phyloP scores from a whole-genome alignment of 2,888 invertebrate genomes.

The Mellilla xanthometata region DNA sequence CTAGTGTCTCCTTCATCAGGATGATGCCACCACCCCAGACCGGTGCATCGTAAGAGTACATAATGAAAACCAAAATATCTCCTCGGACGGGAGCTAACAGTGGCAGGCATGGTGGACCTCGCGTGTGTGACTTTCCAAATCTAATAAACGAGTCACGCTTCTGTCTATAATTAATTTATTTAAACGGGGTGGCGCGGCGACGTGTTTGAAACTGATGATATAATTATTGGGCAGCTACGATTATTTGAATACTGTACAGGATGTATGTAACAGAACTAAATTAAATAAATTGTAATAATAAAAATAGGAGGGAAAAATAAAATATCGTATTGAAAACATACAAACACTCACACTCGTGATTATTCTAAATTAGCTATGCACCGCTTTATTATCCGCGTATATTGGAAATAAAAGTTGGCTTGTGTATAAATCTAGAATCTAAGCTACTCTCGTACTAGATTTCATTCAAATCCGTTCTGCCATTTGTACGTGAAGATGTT shows the following conservation, averaged over 20 bases:
- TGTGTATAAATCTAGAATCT: too few relatives aligned
- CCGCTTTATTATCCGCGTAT: too few relatives aligned
- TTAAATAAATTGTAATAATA: too few relatives aligned
- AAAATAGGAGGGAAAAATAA: too few relatives aligned
- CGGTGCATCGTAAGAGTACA: slow-evolving; percentile 59
- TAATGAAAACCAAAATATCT: slow-evolving; percentile 65
- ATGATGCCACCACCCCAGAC: slow-evolving; percentile 76
- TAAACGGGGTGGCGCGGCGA: background rate
- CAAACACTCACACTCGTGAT: too few relatives aligned
- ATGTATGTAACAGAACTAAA: too few relatives aligned
- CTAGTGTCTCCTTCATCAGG: slow-evolving; percentile 61
- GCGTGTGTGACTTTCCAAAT: background rate
- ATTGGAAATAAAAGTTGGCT: too few relatives aligned
- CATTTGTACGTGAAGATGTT: too few relatives aligned
- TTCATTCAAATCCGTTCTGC: too few relatives aligned
- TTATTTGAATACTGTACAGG: background rate
- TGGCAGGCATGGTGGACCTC: slow-evolving; percentile 30
- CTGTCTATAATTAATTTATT: slow-evolving; percentile 14
- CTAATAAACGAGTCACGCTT: background rate
- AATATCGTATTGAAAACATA: too few relatives aligned
- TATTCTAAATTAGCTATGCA: too few relatives aligned
- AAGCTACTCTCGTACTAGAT: too few relatives aligned
- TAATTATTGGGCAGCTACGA: slow-evolving; percentile 13
- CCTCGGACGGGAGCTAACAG: slow-evolving; percentile 40
- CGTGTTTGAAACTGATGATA: slow-evolving; percentile 9